Base-by-base conservation (phyloP, 1,140 invertebrate species). In the Harlomillsia oculata region DNA sequence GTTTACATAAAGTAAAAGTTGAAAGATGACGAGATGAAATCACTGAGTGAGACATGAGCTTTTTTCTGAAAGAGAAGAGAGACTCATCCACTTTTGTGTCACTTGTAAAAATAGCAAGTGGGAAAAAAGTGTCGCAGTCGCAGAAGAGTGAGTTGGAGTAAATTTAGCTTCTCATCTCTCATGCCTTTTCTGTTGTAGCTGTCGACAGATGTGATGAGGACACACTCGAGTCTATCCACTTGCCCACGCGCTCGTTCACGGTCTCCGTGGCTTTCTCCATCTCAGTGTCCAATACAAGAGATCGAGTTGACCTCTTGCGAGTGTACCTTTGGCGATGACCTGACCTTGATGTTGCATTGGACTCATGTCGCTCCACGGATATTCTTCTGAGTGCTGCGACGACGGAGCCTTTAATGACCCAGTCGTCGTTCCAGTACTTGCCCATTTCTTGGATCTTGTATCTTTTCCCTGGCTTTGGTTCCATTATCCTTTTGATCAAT, bases 361-460 rank as follows among this genome's bases (percentile, higher is more conserved):
- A 56, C 26, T 61, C 59, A 5, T 51, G 39, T 49, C 59, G 18
- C 29, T 61, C 59, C 13, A 56, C 49, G 0, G 53, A 40, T 5
- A 26, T 49, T 30, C 55, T 52, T 36, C 50, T 30, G 6, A 13
- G n/a, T 20, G 30, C 21, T 16, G 44, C 20, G 21, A n/a, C 45
- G 1, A 34, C 45, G 1, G 45, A 4, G 18, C 34, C 51, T 40
- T 56, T 56, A 16, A 32, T 16, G 39, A 82, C 72, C 84, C 84
- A 87, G 2, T 74, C 67, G 66, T 87, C 83, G 59, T 82, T 80
- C 56, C 84, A 68, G 68, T 85, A 87, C 68, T 86, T 86, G 53
- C 72, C 75, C n/a, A 85, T 77, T 70, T 87, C 84, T 13, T 78
- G 80, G 8, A 86, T 76, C 46, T 78, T 75, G 51, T 82, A 80